Base-by-base conservation (phyloP, 1,140 invertebrate species). In the Acromyrmex heyeri region DNA sequence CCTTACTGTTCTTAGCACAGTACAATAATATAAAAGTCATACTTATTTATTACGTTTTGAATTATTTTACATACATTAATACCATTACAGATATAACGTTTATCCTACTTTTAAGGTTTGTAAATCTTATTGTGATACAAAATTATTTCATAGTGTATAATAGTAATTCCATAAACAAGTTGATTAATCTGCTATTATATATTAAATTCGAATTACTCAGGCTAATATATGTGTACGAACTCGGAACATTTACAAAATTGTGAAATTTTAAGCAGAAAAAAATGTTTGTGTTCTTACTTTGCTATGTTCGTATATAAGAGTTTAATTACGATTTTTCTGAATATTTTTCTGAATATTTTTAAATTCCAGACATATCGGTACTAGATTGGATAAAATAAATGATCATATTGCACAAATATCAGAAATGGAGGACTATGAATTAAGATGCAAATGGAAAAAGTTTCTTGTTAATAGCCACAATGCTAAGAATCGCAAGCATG, bases 381-480 rank as follows among this genome's bases (percentile, higher is more conserved):
- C 0, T 62, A 61, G 18, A 16, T 8, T 83, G 7, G 38, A 83
- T 76, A 61, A 62, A 72, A 59, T 82, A 30, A 82, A 62, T 5
- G 59, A 27, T 27, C 4, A 62, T 30, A 62, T 27, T 62, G 14
- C 0, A 30, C 24, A 27, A 44, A 1, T 82, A 14, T 70, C 67
- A 24, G 24, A 82, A 24, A 59, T 4, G 16, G 50, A 82, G 8
- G 1, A 70, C 6, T 72, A 8, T 69, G 4, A 14, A 44, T 27
- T 72, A n/a, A 82, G 16, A 59, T 44, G 65, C 10, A 57, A 53
- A 5, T 53, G 61, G 78, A 70, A 27, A 48, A 69, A 27, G 6
- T 12, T n/a, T 69, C 1, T 21, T 44, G 38, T 44, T 55, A 48
- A 7, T 3, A 10, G n/a, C 16, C 3, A 4, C 3, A 38, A 57